Base-by-base conservation (phyloP, 2,113 vertebrate genomes). In the Burhinus oedicnemus region DNA sequence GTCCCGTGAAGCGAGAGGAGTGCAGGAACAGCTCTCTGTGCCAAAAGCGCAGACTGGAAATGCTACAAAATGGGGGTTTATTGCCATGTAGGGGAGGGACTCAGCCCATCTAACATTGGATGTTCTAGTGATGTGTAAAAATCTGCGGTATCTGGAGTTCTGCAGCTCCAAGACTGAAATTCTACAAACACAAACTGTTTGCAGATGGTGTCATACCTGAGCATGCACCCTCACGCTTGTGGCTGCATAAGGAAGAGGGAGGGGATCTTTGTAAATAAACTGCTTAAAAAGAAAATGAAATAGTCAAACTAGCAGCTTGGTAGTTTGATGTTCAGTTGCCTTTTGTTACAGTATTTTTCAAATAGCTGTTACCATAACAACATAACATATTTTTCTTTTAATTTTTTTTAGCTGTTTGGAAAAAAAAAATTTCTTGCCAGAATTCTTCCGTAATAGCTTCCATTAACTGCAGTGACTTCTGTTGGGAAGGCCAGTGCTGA, bases 341-440 rank as follows among this genome's bases (percentile, higher is more conserved):
- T 96, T 98, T 98, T 98, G 97, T 98, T 97, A 92, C 25, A 5
- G 86, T 97, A 97, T 97, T 98, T 98, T 98, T 98, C 97, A 97
- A 97, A 98, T 92, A 90, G 96, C 93, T 97, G 98, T 98, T 98
- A 94, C 98, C 98, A 94, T 98, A 98, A 98, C 98, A 98, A 98
- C 98, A 87, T 92, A 97, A 97, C 95, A 93, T 96, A 96, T 98
- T 97, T 98, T 96, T 89, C 26, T 74, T 96, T 81, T 77, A 86
- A 80, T 82, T 65, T 64, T 90, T 97, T 95, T 84, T 97, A 97
- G 79, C 92, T 96, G 65, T 97, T 97, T 97, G 78, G 68, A 12
- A 91, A 95, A 95, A 97, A 94, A 96, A 60, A 60, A 13, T 77
- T 7, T 97, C 93, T 97, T 98, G 89, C 98, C 95, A 97, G 98